Percentiles rank a stretch among this genome's conserved stretches.
phyloP scores from a whole-genome alignment of 2,888 invertebrate genomes.

The Melipona beecheii region DNA sequence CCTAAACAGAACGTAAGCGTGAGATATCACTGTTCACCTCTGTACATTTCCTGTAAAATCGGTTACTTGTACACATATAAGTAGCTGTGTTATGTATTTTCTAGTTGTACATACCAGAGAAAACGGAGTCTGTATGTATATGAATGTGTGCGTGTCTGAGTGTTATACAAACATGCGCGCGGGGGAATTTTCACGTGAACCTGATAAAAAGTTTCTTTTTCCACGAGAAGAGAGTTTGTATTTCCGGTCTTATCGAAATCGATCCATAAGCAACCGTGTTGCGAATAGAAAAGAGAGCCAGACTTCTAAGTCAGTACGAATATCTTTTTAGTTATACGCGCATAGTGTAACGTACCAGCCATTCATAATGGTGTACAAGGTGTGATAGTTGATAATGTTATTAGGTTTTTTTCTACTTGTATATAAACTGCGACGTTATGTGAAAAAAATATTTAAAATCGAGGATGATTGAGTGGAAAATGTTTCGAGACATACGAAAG shows the following conservation, averaged over 20 bases:
- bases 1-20: slow-evolving; percentile 42
- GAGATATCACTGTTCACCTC: slow-evolving; percentile 65
- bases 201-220: slow-evolving; percentile 33
- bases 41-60: slow-evolving; percentile 82
- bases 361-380: slow-evolving; percentile 70
- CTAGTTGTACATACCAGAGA: slow-evolving; percentile 80
- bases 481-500: not conserved
- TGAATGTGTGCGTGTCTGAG: slow-evolving; percentile 1
- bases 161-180: slow-evolving; percentile 13
- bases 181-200: slow-evolving; percentile 16
- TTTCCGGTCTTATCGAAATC: slow-evolving; percentile 41
- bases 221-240: slow-evolving; percentile 37
- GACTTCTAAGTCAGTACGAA: slow-evolving; percentile 28
- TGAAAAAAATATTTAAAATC: slow-evolving; percentile 68
- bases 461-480: slow-evolving; percentile 29
- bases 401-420: slow-evolving; percentile 79
- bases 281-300: slow-evolving; percentile 2
- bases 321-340: slow-evolving; percentile 42
- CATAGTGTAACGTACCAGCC: slow-evolving; percentile 61
- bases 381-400: slow-evolving; percentile 73
- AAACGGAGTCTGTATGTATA: slow-evolving; percentile 25
- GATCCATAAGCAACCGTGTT: slow-evolving; percentile 4
- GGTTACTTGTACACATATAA: slow-evolving; percentile 74
- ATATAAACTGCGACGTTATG: slow-evolving; percentile 74
- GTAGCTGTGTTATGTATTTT: slow-evolving; percentile 80